Base-by-base conservation (phyloP, 1,140 invertebrate genomes). In the Drosophila persimilis region DNA sequence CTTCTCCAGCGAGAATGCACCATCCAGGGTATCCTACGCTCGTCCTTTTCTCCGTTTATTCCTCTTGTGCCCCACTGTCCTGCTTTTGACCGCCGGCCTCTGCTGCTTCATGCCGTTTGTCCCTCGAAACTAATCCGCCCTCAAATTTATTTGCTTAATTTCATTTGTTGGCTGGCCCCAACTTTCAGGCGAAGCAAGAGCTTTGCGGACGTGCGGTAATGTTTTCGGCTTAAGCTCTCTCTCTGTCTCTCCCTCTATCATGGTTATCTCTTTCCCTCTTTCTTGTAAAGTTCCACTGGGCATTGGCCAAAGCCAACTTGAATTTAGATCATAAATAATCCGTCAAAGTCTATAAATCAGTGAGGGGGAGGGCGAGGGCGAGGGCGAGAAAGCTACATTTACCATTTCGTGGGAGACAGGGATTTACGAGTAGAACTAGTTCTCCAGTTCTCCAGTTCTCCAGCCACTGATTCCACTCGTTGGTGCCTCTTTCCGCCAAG, bases 121-220 rank as follows among this genome's bases (percentile, higher is more conserved):
- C 17, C 17, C 64, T 8, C 73, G 66, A 13, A 13, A 80, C 80
- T 85, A 85, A 85, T 85, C 81, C 77, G 77, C 73, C 81, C 77
- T 55, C 72, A 88, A 86, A 86, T 86, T 86, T 86, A 86, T 86
- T 86, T 86, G 83, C 83, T 81, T 86, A 86, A 88, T 86, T 86
- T 86, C 83, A 88, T 86, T 86, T 88, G 81, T 85, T 80, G 76
- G 73, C 80, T 64, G 50, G 35, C 35, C 35, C 11, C 53, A 73
- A 73, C 71, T 73, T 73, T 73, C 63, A 26, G 35, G 59, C 22
- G 8, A 20, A 53, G 57, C 63, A 54, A 39, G 41, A 48, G 56
- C 39, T 43, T 61, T 72, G 80, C 65, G 77, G 77, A 60, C 63
- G 77, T 86, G 81, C 67, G 80, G 78, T 85, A 85, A 86, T 86